Percentiles rank a stretch among this genome's conserved stretches.
Evolutionary conservation across 2,797 vertebrate genomes (phyloP).

Genomic region (Lacerta agilis): DNA sequence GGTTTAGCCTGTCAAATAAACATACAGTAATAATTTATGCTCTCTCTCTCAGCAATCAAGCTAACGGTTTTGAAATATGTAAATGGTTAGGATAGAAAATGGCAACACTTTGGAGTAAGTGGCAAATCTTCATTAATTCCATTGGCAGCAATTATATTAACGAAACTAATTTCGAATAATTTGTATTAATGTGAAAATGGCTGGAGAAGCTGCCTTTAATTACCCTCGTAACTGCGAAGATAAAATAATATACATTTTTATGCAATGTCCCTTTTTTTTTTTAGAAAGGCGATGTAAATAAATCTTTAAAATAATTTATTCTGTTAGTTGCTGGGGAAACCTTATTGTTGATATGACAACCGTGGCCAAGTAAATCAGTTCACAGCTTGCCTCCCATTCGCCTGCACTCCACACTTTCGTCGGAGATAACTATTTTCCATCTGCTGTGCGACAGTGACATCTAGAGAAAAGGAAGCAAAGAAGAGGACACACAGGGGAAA

Average conservation of each 20-base stretch:
- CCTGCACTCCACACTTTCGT: constrained; percentile 55
- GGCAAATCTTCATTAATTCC: constrained; percentile 67
- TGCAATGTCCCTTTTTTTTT: constrained; percentile 59
- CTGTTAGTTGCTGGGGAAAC: constrained; percentile 78
- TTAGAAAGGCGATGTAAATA: constrained; percentile 73
- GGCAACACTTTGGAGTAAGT: constrained; percentile 47
- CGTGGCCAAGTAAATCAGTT: constrained; percentile 70
- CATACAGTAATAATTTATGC: neutral
- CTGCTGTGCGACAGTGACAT: constrained; percentile 78
- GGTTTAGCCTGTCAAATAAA: constrained; percentile 38
- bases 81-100: constrained; percentile 58
- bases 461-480: constrained; percentile 74
- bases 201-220: constrained; percentile 70
- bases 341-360: constrained; percentile 83
- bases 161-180: constrained; percentile 63
- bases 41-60: constrained; percentile 39
- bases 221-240: constrained; percentile 61
- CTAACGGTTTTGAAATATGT: constrained; percentile 37
- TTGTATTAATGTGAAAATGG: constrained; percentile 66
- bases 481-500: constrained; percentile 9
- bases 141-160: constrained; percentile 65
- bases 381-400: constrained; percentile 62
- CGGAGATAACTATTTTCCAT: constrained; percentile 63
- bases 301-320: constrained; percentile 76
- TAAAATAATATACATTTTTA: constrained; percentile 44